These are phyloP conservation scores for Hydroisotoma schaefferi DNA, from an alignment of 2,888 invertebrate genomes.

Conservation along the genomic window DNA sequence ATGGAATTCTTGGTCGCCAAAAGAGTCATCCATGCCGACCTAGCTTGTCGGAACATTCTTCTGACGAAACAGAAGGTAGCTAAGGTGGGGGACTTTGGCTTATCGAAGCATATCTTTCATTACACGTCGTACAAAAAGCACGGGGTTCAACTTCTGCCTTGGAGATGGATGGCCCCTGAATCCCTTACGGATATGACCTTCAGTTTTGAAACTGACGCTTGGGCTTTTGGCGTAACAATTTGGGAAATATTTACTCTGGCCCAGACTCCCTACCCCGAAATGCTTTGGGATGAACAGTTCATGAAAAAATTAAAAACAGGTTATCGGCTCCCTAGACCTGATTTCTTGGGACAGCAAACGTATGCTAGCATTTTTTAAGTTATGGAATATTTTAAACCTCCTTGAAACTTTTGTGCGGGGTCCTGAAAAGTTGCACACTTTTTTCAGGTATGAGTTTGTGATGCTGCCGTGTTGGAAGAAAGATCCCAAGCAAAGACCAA, in stretches of 20 bases:
- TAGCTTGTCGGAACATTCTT: slow-evolving; percentile 3
- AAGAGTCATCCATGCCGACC: slow-evolving; percentile 3
- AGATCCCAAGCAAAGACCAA: not conserved
- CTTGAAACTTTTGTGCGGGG: not conserved
- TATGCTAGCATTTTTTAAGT: too few species aligned
- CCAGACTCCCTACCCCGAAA: not conserved
- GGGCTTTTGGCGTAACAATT: slow-evolving; percentile 6
- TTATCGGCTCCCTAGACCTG: not conserved
- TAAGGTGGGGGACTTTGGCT: slow-evolving; percentile 4
- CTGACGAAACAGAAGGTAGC: not conserved
- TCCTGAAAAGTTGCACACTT: not conserved
- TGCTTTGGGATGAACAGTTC: not conserved
- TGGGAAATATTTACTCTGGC: slow-evolving; percentile 7
- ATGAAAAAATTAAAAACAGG: not conserved
- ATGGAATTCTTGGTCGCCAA: not conserved
- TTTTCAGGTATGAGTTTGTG: not conserved
- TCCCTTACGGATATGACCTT: not conserved
- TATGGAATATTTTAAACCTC: too few species aligned
- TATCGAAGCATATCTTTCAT: not conserved
- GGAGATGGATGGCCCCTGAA: not conserved
- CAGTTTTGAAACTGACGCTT: not conserved
- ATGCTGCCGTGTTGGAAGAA: not conserved
- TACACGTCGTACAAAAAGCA: not conserved
- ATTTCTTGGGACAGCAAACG: not conserved
- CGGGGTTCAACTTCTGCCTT: not conserved